A percentile compares a stretch with the other conserved stretches of the same genome.
Evolutionary conservation across 2,888 invertebrate genomes (phyloP).

Genomic region (Cephus runcator): DNA sequence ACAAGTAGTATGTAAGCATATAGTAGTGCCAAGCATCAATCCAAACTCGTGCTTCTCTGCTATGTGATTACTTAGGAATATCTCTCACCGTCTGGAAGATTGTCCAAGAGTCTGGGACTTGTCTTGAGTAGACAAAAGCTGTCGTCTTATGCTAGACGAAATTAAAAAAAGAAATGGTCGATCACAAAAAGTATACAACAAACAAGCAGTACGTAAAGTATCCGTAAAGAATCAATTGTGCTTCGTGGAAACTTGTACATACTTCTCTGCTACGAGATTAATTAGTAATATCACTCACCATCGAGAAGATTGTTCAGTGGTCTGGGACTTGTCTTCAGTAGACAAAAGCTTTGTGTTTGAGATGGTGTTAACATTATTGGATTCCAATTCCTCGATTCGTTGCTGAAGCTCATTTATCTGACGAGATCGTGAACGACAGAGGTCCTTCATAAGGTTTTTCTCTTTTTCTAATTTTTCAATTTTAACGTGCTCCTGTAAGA

Average conservation of each 20-base stretch:
- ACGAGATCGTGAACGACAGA: constrained; percentile 67
- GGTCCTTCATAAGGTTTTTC: constrained; percentile 64
- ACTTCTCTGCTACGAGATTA: background rate
- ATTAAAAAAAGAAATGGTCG: background rate
- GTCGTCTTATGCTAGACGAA: background rate
- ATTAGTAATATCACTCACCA: background rate
- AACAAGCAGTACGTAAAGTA: background rate
- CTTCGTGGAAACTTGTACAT: background rate
- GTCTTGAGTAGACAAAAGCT: constrained; percentile 1
- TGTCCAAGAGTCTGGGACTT: constrained; percentile 15
- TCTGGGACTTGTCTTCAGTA: background rate
- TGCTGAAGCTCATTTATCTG: constrained; percentile 41
- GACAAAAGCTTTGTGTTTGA: background rate
- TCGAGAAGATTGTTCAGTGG: background rate
- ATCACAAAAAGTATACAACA: too few species aligned
- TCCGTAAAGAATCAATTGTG: background rate
- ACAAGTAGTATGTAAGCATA: background rate
- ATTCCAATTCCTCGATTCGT: constrained; percentile 34
- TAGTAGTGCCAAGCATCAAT: background rate
- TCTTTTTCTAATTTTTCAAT: constrained; percentile 68
- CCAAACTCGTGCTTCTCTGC: background rate
- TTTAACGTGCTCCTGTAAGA: constrained; percentile 67
- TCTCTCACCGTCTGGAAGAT: constrained; percentile 16
- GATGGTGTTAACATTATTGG: background rate
- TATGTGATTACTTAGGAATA: background rate